Evolutionary conservation across 1,140 invertebrate species (phyloP).

Genomic region (Ips typographus): DNA sequence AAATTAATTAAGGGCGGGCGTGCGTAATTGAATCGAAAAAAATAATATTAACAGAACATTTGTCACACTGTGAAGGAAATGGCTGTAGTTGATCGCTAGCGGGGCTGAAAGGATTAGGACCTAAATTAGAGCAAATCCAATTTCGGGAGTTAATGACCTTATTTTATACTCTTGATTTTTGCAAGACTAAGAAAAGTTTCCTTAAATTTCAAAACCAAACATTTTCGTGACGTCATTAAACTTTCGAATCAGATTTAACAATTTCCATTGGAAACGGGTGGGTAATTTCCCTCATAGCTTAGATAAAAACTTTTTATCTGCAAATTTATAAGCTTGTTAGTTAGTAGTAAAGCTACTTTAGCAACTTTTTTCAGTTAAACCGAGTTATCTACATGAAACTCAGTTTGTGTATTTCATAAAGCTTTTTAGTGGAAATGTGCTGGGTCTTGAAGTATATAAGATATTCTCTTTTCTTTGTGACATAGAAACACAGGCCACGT

Average conservation of each 20-base stretch:
- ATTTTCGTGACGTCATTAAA: constrained; percentile 5
- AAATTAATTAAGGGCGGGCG: constrained; percentile 12
- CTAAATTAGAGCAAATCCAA: neutral
- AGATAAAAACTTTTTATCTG: constrained; percentile 1
- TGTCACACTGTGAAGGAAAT: constrained; percentile 9
- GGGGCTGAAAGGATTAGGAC: constrained; percentile 1
- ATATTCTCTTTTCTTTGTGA: constrained; percentile 1
- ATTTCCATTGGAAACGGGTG: constrained; percentile 2
- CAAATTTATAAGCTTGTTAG: neutral
- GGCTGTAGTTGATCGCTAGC: constrained; percentile 1
- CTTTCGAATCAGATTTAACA: constrained; percentile 3
- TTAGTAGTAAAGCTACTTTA: constrained; percentile 2
- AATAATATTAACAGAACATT: constrained; percentile 7
- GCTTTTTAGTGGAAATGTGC: constrained; percentile 3
- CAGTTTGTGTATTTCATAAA: constrained; percentile 10
- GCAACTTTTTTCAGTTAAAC: neutral
- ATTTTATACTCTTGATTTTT: constrained; percentile 3
- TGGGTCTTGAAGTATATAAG: neutral
- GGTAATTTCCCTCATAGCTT: neutral
- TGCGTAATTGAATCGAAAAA: constrained; percentile 14
- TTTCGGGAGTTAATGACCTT: neutral
- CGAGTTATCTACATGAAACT: constrained; percentile 7
- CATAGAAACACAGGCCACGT: constrained; percentile 4
- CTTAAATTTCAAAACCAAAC: neutral
- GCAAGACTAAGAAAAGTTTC: constrained; percentile 4